A percentile compares a stretch with the other conserved stretches of the same genome.
Evolutionary conservation across 2,888 invertebrate genomes (phyloP).

Genomic region (Tineola bisselliella): DNA sequence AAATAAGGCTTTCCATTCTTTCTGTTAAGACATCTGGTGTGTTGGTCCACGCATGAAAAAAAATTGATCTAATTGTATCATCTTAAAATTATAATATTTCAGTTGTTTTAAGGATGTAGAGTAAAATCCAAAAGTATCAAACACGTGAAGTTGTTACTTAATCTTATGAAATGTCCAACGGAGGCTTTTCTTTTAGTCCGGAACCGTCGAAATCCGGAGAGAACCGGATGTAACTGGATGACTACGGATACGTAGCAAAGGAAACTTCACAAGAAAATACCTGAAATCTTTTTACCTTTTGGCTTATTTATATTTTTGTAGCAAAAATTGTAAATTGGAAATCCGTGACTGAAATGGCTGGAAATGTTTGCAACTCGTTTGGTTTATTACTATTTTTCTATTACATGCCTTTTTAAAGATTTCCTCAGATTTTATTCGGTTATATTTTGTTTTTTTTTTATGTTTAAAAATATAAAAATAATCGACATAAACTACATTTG

Average conservation of each 20-base stretch:
- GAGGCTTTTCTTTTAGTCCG: slow-evolving; percentile 12
- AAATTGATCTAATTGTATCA: too few species aligned
- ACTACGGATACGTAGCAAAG: slow-evolving; percentile 8
- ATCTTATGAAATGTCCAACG: slow-evolving; percentile 11
- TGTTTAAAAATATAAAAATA: too few species aligned
- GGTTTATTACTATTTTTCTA: background rate
- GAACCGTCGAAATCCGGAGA: slow-evolving; percentile 12
- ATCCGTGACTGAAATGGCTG: slow-evolving; percentile 9
- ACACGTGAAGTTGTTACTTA: background rate
- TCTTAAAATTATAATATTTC: too few species aligned
- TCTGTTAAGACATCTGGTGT: too few species aligned
- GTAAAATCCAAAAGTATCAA: background rate
- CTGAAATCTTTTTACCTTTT: slow-evolving; percentile 4
- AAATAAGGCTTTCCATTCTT: too few species aligned
- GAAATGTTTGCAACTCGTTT: background rate
- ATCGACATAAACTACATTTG: too few species aligned
- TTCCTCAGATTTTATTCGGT: too few species aligned
- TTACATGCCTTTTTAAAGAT: background rate
- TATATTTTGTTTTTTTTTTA: too few species aligned
- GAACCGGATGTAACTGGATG: slow-evolving; percentile 11
- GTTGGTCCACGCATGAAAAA: too few species aligned
- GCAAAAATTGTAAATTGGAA: slow-evolving; percentile 7
- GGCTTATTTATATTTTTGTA: slow-evolving; percentile 2
- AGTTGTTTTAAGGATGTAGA: background rate
- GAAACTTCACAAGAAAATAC: slow-evolving; percentile 6